Percentiles rank a stretch among this genome's conserved stretches.
phyloP scores from a whole-genome alignment of 1,140 invertebrate species.

The Metaphire vulgaris region DNA sequence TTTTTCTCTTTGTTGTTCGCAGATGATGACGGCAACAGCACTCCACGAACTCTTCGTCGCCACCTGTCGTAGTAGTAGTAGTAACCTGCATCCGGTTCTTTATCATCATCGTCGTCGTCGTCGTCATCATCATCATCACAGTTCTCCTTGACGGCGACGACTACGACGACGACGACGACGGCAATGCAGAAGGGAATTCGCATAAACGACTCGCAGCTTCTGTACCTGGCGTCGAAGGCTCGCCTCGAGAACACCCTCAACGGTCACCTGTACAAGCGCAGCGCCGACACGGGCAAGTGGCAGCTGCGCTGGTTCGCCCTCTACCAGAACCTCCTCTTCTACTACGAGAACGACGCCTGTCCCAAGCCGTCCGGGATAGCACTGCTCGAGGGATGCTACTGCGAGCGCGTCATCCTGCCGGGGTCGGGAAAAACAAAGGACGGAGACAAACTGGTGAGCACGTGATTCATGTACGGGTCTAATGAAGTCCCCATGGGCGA shows the following conservation, averaged over 20 bases:
- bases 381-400: conserved; percentile 82
- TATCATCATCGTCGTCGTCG: no score
- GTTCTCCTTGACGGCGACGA: no score
- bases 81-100: no score
- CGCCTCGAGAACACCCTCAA: conserved; percentile 64
- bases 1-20: no score
- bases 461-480: no score
- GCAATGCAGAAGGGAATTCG: conserved; percentile 71
- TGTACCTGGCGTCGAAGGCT: conserved; percentile 76
- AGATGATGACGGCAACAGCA: no score
- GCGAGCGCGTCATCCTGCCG: conserved; percentile 64
- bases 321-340: conserved; percentile 87
- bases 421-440: conserved; percentile 40
- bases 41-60: no score
- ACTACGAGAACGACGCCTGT: conserved; percentile 72
- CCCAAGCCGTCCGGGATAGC: conserved; percentile 73
- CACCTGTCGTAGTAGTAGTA: no score
- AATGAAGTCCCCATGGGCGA: no score
- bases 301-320: conserved; percentile 81
- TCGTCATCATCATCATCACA: no score
- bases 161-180: no score
- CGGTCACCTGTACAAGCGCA: conserved; percentile 77
- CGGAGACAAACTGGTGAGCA: conserved; percentile 6
- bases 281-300: conserved; percentile 79
- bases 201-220: conserved; percentile 59